A percentile compares a stretch with the other conserved stretches of the same genome.
Evolutionary conservation across 2,888 invertebrate genomes (phyloP).

Genomic region (Caenorhabditis angaria): DNA sequence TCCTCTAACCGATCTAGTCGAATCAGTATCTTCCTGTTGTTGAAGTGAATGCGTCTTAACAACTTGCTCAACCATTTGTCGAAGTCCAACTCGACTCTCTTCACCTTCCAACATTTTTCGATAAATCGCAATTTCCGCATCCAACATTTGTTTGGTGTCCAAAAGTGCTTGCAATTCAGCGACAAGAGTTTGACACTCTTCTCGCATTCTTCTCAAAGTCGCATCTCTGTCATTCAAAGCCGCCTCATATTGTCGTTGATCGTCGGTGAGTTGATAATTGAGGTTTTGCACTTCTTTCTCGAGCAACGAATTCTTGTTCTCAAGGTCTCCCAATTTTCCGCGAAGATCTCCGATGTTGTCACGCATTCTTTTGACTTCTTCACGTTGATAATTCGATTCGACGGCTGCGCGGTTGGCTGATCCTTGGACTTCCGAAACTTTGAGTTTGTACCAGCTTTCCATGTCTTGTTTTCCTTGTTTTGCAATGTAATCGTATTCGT

Average conservation of each 20-base stretch:
- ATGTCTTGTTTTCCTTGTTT: slow-evolving; percentile 74
- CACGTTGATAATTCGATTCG: slow-evolving; percentile 74
- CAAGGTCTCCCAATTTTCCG: slow-evolving; percentile 58
- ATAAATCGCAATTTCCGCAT: slow-evolving; percentile 77
- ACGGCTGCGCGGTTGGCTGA: slow-evolving; percentile 73
- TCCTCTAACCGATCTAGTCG: slow-evolving; percentile 70
- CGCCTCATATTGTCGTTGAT: slow-evolving; percentile 73
- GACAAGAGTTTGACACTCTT: slow-evolving; percentile 73
- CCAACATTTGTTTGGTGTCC: slow-evolving; percentile 76
- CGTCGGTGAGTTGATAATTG: slow-evolving; percentile 74
- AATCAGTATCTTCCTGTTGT: slow-evolving; percentile 72
- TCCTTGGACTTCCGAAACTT: slow-evolving; percentile 73
- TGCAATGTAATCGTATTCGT: slow-evolving; percentile 74
- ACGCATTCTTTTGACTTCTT: slow-evolving; percentile 71
- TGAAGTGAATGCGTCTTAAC: slow-evolving; percentile 73
- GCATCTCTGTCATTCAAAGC: slow-evolving; percentile 73
- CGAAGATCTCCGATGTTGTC: slow-evolving; percentile 53
- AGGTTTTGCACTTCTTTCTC: slow-evolving; percentile 70
- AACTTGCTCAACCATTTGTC: slow-evolving; percentile 71
- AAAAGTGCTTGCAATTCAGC: slow-evolving; percentile 72
- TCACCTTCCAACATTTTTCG: slow-evolving; percentile 76
- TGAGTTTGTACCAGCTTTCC: slow-evolving; percentile 76
- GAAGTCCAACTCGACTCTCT: slow-evolving; percentile 73
- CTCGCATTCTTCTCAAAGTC: slow-evolving; percentile 72
- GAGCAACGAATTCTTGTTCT: slow-evolving; percentile 61